These are phyloP conservation scores for Diplogasteroides magnus DNA, from an alignment of 1,140 invertebrate genomes.

Conservation along the genomic window DNA sequence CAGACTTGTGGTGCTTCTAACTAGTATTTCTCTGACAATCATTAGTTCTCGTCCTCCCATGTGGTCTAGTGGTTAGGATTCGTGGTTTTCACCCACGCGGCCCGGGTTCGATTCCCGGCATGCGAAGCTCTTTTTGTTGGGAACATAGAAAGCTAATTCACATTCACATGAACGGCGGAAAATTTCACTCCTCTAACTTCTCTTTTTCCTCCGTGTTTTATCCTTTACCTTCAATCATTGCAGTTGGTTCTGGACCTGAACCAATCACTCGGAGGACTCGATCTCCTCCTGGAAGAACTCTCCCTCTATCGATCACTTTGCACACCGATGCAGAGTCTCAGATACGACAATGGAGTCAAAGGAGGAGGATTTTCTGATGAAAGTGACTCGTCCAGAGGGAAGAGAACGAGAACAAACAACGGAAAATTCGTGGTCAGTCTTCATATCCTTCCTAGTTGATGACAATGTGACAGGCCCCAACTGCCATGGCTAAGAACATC, in stretches of 20 bases:
- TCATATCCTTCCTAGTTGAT: too few species aligned
- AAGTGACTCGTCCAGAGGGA: background rate
- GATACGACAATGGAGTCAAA: background rate
- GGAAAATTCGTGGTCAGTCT: too few species aligned
- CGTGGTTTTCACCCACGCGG: constrained; percentile 76
- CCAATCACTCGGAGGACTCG: constrained; percentile 23
- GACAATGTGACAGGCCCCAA: constrained; percentile 31
- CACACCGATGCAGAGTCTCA: background rate
- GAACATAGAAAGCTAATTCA: too few species aligned
- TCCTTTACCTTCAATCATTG: too few species aligned
- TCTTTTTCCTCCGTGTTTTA: too few species aligned
- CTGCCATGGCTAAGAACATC: constrained; percentile 35
- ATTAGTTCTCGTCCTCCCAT: too few species aligned
- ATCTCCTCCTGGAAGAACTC: constrained; percentile 31
- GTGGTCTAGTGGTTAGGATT: constrained; percentile 67
- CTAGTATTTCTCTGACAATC: too few species aligned
- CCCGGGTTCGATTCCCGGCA: constrained; percentile 78
- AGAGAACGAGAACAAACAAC: too few species aligned
- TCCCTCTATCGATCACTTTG: constrained; percentile 24
- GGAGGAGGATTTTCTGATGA: background rate
- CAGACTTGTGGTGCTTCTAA: too few species aligned
- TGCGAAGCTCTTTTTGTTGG: too few species aligned
- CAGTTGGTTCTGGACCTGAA: constrained; percentile 21
- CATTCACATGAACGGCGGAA: background rate
- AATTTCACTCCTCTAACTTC: too few species aligned